phyloP scores from a whole-genome alignment of 2,888 invertebrate genomes.

The Lydus trimaculatus region DNA sequence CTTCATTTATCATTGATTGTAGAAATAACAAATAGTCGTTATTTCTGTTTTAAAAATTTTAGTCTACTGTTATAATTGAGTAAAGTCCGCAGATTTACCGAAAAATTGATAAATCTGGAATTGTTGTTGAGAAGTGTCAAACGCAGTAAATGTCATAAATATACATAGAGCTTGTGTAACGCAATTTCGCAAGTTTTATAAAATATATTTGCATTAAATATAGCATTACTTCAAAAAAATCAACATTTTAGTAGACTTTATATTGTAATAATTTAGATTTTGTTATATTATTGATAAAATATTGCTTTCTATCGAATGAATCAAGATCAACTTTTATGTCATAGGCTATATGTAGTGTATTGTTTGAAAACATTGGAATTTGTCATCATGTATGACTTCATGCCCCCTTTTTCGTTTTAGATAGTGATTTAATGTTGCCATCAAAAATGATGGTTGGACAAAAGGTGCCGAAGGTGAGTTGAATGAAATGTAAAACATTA shows the following conservation, averaged over 20 bases:
- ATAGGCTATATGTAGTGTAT: not conserved
- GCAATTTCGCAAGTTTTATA: not conserved
- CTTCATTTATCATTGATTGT: no score
- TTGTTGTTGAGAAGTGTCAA: not conserved
- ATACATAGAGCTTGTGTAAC: not conserved
- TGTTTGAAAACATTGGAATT: not conserved
- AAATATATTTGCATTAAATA: not conserved
- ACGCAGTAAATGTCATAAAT: not conserved
- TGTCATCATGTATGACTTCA: not conserved
- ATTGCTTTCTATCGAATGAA: not conserved
- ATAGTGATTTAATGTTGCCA: not conserved
- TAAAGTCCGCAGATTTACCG: no score
- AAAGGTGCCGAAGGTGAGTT: not conserved
- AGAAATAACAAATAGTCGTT: no score
- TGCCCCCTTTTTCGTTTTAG: not conserved
- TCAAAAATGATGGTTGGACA: not conserved
- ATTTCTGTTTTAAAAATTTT: no score
- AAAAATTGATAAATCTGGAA: not conserved
- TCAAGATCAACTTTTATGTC: not conserved
- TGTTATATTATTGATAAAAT: not conserved
- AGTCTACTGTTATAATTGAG: no score
- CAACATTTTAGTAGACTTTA: no score
- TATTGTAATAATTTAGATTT: not conserved
- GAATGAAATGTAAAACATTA: not conserved
- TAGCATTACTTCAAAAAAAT: not conserved